Base-by-base conservation (phyloP, 2,113 vertebrate genomes). In the Talpa occidentalis region DNA sequence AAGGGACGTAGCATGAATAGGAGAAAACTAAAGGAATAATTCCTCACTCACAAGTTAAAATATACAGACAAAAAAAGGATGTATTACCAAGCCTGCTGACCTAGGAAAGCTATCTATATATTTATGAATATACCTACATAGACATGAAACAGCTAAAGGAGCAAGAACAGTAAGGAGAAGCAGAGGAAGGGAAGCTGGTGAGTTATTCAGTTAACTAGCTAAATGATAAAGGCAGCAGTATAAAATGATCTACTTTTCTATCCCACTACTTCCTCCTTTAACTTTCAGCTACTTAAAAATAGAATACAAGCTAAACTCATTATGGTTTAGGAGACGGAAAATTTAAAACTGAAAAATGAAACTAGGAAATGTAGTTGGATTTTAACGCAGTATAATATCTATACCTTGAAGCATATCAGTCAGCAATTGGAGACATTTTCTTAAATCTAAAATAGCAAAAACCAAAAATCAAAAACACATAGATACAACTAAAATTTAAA, bases 401-500 rank as follows among this genome's bases (percentile, higher is more conserved):
- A 79, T 37, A 81, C 17, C 94, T 93, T n/a, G 5, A 26, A 86
- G 15, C 8, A 30, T 44, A 77, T 72, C 30, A 76, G 44, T 86
- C 21, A 72, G 35, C 24, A 10, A 11, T 69, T 73, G 93, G 35
- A 62, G 21, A 67, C 22, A 64, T 92, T 79, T 82, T 7, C 32
- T 88, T 69, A 93, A 80, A 66, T 82, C 86, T 79, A 84, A 94
- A 95, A 92, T 49, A 35, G 32, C 14, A 93, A 21, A 74, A 73
- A 21, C 21, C 81, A 90, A 74, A 54, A 54, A 73, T 67, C 70
- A 66, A 91, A 47, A 82, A 35, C 62, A 56, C 21, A 22, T 22
- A 56, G 54, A 22, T 22, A 56, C 5, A 22, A 56, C 17, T 56
- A 56, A 56, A 56, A 7, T 56, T 56, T 6, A 56, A 56, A 56